Evolutionary conservation across 2,113 vertebrate genomes (phyloP).

Genomic region (Cyanistes caeruleus): DNA sequence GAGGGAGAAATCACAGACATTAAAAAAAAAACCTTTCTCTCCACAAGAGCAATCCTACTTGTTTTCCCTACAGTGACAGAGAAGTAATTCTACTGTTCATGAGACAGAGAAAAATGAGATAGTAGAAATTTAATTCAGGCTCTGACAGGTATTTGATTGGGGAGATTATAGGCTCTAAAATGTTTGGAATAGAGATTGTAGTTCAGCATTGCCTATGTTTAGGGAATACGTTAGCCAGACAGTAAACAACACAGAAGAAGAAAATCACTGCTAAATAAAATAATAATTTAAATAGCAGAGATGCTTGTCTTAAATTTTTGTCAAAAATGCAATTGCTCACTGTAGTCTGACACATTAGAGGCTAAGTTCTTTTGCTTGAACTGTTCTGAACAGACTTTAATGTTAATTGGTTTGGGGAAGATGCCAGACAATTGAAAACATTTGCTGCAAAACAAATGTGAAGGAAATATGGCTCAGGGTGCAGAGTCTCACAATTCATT

Average conservation of each 20-base stretch:
- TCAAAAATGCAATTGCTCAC: conserved; percentile 31
- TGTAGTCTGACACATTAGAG: conserved; percentile 44
- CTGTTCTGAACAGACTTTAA: conserved; percentile 56
- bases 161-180: conserved; percentile 34
- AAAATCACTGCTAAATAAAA: conserved; percentile 39
- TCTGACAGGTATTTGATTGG: conserved; percentile 40
- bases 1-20: background rate
- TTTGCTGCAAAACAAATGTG: conserved; percentile 40
- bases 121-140: conserved; percentile 7
- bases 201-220: background rate
- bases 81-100: background rate
- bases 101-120: conserved; percentile 22
- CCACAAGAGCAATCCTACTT: background rate
- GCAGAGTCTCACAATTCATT: conserved; percentile 10
- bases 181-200: conserved; percentile 21
- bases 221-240: conserved; percentile 11
- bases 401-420: conserved; percentile 66
- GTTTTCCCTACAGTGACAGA: background rate
- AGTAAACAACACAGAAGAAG: background rate
- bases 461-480: conserved; percentile 36
- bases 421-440: conserved; percentile 58
- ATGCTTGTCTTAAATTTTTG: conserved; percentile 27
- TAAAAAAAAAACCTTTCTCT: background rate
- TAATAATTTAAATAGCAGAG: conserved; percentile 40
- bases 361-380: conserved; percentile 29